Evolutionary conservation across 2,888 invertebrate genomes (phyloP), one percentile per base, ranked within the genome.

Genomic region (Plagodis pulveraria): DNA sequence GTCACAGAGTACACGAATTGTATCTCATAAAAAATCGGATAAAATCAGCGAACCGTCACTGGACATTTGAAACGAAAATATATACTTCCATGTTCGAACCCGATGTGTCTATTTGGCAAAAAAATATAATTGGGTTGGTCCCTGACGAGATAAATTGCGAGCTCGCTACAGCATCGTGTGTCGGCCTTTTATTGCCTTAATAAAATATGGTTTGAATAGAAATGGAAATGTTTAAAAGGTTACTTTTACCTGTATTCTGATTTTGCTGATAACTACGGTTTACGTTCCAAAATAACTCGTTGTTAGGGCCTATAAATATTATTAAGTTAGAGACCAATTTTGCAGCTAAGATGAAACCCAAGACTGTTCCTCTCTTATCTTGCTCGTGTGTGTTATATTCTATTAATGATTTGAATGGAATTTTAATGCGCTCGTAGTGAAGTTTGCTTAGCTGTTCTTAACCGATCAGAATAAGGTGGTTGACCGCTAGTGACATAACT

Each of bases 111-210:
- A 83, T 86, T 83, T 83, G 79, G 80, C 76, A 78, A 83, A 83
- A 86, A 87, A 86, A 86, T 83, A 84, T 87, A 88, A 88, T 88
- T 88, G 87, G 86, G 84, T 84, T 83, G 84, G 84, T 83, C 78
- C 59, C 83, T 82, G 82, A 80, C 82, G 82, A 81, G 76, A 86
- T 85, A 87, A 86, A 87, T 86, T 87, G 84, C 77, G 77, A 71
- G 72, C 69, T 76, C 69, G 76, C 76, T 75, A 59, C 55, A 55
- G 76, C 76, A 69, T 66, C 73, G 76, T 71, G 76, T 73, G 70
- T 76, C 76, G 71, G 73, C 70, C 76, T 75, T 78, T 79, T 78
- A 77, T 78, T 74, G 78, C 75, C 66, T 57, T 67, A 66, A 75
- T 80, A 77, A 78, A 82, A 76, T 74, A 72, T 60, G 56, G 60